Evolutionary conservation across 1,140 invertebrate species (phyloP).

Genomic region (Metopolophium dirhodum): DNA sequence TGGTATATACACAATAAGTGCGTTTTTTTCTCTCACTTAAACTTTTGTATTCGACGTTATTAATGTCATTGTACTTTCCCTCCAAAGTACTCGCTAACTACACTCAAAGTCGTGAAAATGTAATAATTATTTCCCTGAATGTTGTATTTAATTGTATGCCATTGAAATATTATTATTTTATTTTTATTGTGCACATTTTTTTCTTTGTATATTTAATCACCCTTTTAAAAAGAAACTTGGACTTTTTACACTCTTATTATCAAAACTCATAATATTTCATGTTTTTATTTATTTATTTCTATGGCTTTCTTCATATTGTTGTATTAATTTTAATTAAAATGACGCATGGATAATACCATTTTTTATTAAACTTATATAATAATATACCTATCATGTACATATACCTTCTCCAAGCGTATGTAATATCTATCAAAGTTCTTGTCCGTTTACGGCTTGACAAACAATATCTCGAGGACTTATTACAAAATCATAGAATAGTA

Average conservation of each 20-base stretch:
- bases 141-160: background rate
- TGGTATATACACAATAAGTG: background rate
- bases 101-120: constrained; percentile 26
- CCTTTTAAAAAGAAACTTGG: background rate
- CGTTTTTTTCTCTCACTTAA: background rate
- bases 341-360: too few species aligned
- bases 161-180: constrained; percentile 24
- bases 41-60: constrained; percentile 36
- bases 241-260: background rate
- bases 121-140: constrained; percentile 25
- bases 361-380: too few species aligned
- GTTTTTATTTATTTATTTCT: background rate
- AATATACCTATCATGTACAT: too few species aligned
- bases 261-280: background rate
- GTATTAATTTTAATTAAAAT: background rate
- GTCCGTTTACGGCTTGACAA: background rate
- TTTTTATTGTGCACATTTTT: background rate
- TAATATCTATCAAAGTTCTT: background rate
- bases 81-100: constrained; percentile 2
- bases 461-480: background rate
- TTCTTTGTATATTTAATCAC: background rate
- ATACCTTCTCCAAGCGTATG: background rate
- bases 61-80: background rate
- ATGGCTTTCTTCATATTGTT: background rate
- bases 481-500: background rate